Conservation (phyloP, 35 echinoderm and acorn worm species). For the Ptychodera flava region DNA sequence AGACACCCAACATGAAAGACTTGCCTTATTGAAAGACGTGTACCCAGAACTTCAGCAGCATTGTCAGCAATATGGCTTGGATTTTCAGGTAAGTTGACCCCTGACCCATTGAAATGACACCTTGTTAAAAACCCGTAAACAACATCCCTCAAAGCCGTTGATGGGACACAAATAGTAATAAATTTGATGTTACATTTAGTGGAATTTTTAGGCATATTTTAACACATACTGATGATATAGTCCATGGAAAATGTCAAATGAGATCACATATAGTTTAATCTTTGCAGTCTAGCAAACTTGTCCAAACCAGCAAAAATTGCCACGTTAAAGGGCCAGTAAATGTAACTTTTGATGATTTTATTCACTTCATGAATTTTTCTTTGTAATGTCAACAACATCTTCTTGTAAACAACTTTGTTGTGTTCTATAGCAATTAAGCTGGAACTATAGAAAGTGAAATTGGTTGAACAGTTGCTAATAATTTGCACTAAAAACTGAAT, state of each 20-base stretch:
- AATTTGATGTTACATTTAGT: not conserved
- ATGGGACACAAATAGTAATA: not conserved
- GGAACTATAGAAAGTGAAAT: too few relatives aligned
- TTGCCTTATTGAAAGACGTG: constrained; percentile 61
- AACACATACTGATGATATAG: not conserved
- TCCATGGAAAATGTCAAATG: not conserved
- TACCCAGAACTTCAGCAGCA: constrained; percentile 83
- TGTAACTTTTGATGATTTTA: too few relatives aligned
- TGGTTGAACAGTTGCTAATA: too few relatives aligned
- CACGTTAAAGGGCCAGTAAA: too few relatives aligned
- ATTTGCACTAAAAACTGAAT: too few relatives aligned
- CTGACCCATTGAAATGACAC: not conserved
- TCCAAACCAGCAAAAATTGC: not conserved
- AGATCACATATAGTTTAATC: not conserved
- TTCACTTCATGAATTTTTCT: too few relatives aligned
- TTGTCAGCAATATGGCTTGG: constrained; percentile 95
- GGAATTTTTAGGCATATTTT: not conserved
- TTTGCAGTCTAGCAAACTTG: not conserved
- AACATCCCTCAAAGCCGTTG: not conserved
- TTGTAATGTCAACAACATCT: too few relatives aligned
- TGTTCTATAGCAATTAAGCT: too few relatives aligned
- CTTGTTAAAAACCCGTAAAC: not conserved
- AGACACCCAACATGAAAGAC: constrained; percentile 93
- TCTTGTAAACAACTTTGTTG: too few relatives aligned
- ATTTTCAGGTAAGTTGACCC: constrained; percentile 79